Conservation (phyloP, 2,888 invertebrate species). For the Brachyptera risi region DNA sequence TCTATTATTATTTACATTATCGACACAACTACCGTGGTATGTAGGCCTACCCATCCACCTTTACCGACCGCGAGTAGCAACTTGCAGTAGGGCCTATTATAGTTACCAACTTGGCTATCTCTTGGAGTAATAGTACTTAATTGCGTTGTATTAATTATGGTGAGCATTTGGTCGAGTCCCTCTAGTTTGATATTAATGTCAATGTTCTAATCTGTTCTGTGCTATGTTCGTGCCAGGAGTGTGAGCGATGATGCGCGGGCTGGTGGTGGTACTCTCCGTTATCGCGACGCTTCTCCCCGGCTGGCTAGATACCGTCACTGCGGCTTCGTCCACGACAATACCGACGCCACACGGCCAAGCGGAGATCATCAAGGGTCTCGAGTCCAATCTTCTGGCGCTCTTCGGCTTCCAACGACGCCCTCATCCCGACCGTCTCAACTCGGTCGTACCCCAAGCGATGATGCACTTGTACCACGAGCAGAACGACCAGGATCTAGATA, state of each 20-base stretch:
- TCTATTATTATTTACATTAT: too few species aligned
- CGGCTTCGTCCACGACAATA: constrained; percentile 17
- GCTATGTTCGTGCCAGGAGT: constrained; percentile 41
- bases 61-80: too few species aligned
- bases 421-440: constrained; percentile 44
- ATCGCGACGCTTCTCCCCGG: constrained; percentile 38
- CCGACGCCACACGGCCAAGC: constrained; percentile 31
- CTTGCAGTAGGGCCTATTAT: too few species aligned
- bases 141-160: too few species aligned
- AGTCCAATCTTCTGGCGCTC: constrained; percentile 57
- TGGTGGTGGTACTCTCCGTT: constrained; percentile 42
- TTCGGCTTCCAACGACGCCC: constrained; percentile 57
- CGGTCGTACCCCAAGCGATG: constrained; percentile 73
- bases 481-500: constrained; percentile 57
- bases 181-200: too few species aligned
- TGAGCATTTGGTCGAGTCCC: too few species aligned
- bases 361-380: constrained; percentile 49
- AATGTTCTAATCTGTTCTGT: too few species aligned
- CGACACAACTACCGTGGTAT: too few species aligned
- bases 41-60: too few species aligned
- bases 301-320: constrained; percentile 26
- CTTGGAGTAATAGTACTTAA: too few species aligned
- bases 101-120: too few species aligned
- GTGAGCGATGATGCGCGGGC: constrained; percentile 44
- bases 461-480: constrained; percentile 70